Evolutionary conservation across 2,113 vertebrate genomes (phyloP).

Genomic region (Amphiprion ocellaris): DNA sequence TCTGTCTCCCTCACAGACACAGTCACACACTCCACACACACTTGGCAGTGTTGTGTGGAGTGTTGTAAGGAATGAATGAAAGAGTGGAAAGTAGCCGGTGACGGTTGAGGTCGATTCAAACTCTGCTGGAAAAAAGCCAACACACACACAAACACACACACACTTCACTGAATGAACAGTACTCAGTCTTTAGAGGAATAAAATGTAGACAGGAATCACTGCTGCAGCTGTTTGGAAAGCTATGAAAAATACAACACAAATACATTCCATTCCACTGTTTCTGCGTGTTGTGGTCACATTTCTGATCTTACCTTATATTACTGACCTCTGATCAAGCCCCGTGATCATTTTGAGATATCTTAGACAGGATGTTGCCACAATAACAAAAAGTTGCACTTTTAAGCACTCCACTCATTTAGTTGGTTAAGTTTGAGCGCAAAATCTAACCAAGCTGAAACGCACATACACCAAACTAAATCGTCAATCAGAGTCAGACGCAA

Average conservation of each 20-base stretch:
- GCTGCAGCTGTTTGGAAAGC: not conserved
- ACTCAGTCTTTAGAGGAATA: slow-evolving; percentile 17
- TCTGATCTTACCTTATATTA: not conserved
- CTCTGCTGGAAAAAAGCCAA: slow-evolving; percentile 45
- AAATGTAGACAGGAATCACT: not conserved
- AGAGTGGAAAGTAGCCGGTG: slow-evolving; percentile 57
- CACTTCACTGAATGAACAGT: slow-evolving; percentile 20
- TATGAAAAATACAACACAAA: not conserved
- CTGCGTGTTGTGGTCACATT: not conserved
- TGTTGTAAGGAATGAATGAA: slow-evolving; percentile 55
- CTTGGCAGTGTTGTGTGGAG: slow-evolving; percentile 19
- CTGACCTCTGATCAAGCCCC: slow-evolving; percentile 6
- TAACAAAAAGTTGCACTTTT: not conserved
- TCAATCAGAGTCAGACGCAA: no score
- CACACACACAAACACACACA: slow-evolving; percentile 14
- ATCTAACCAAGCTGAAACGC: not conserved
- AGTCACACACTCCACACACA: slow-evolving; percentile 28
- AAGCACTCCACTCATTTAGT: not conserved
- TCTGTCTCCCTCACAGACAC: slow-evolving; percentile 4
- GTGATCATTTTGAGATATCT: not conserved
- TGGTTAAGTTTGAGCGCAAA: not conserved
- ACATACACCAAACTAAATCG: not conserved
- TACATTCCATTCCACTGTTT: not conserved
- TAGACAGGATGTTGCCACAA: no score
- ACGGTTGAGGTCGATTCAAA: slow-evolving; percentile 62